Evolutionary conservation across 2,888 invertebrate species (phyloP).

Genomic region (Eupithecia dodoneata): DNA sequence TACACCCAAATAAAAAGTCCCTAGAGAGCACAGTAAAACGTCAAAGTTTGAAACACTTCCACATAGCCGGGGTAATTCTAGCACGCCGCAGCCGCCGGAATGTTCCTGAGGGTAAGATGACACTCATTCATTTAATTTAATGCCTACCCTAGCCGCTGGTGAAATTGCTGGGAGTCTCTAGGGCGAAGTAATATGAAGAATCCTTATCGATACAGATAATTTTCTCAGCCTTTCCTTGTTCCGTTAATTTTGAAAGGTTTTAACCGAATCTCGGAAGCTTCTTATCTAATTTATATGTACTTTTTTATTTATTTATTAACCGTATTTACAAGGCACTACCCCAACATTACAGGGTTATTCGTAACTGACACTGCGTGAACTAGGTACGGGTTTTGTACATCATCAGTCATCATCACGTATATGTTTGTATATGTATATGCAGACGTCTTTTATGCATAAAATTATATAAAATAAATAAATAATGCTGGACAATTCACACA

Average conservation of each 20-base stretch:
- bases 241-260: constrained; percentile 39
- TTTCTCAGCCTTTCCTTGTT: constrained; percentile 38
- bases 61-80: constrained; percentile 19
- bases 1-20: constrained; percentile 7
- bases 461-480: too few species aligned
- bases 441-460: too few species aligned
- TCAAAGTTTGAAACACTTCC: constrained; percentile 13
- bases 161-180: constrained; percentile 47
- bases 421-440: too few species aligned
- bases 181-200: constrained; percentile 44
- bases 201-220: constrained; percentile 50
- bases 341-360: not conserved
- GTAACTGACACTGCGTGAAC: not conserved
- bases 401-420: too few species aligned
- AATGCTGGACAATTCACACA: too few species aligned
- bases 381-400: too few species aligned
- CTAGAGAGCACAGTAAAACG: constrained; percentile 5
- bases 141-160: constrained; percentile 43
- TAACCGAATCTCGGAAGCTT: not conserved
- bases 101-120: constrained; percentile 35
- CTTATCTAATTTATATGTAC: not conserved
- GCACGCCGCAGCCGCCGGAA: constrained; percentile 29
- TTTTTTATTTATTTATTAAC: not conserved
- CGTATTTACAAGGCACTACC: too few species aligned
- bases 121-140: constrained; percentile 52